A percentile compares a stretch with the other conserved stretches of the same genome.
phyloP scores from a whole-genome alignment of 1,140 invertebrate species.

The Saccostrea cuccullata region DNA sequence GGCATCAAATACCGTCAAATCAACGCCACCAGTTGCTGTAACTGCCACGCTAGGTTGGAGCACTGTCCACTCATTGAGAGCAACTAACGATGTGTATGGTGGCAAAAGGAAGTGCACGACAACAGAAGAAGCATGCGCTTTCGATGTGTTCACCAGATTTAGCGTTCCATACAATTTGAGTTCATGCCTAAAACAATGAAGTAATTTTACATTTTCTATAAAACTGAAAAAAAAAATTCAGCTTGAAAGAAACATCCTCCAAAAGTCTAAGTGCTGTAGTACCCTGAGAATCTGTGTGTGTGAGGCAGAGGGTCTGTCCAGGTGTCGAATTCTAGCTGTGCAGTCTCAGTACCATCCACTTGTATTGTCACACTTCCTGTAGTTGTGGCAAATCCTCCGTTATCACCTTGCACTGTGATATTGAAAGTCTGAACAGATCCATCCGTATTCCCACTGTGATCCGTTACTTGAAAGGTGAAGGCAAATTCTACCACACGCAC shows the following conservation, averaged over 20 bases:
- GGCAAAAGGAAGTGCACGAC: constrained; percentile 33
- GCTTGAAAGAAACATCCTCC: neutral
- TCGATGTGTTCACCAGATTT: constrained; percentile 31
- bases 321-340: constrained; percentile 22
- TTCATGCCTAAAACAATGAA: constrained; percentile 17
- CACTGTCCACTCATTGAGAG: constrained; percentile 8
- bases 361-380: constrained; percentile 22
- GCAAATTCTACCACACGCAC: neutral
- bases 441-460: constrained; percentile 32
- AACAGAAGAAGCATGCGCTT: constrained; percentile 42
- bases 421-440: constrained; percentile 3
- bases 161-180: constrained; percentile 28
- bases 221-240: neutral
- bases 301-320: neutral
- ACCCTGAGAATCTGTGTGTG: constrained; percentile 9
- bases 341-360: neutral
- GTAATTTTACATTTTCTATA: neutral
- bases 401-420: neutral
- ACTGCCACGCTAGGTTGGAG: constrained; percentile 27
- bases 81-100: neutral
- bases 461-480: constrained; percentile 40
- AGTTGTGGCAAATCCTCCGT: neutral
- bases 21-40: neutral
- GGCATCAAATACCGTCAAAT: neutral
- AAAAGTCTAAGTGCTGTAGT: neutral